Evolutionary conservation across 2,113 vertebrate genomes (phyloP).

Genomic region (Sminthopsis crassicaudata): DNA sequence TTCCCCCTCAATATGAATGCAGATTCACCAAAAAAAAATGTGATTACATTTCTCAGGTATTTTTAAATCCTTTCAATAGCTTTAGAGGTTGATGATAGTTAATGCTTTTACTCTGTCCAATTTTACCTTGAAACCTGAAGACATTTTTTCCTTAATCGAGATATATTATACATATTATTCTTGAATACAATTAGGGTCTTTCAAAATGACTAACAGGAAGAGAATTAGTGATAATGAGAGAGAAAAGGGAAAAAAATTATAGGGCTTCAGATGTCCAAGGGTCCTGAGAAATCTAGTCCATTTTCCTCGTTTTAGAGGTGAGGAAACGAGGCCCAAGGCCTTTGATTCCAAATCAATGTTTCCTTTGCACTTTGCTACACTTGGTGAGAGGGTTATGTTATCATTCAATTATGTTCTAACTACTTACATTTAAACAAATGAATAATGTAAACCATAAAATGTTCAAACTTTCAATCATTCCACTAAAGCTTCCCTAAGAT

Average conservation of each 20-base stretch:
- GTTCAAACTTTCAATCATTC: not conserved
- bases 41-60: not conserved
- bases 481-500: not conserved
- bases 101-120: not conserved
- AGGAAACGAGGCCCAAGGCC: not conserved
- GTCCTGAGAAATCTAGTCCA: not conserved
- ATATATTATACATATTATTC: not conserved
- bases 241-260: not conserved
- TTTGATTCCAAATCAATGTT: not conserved
- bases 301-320: not conserved
- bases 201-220: not conserved
- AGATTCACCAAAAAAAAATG: not conserved
- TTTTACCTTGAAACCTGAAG: conserved; percentile 14
- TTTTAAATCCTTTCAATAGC: not conserved
- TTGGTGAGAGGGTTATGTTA: not conserved
- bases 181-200: conserved; percentile 6
- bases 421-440: not conserved
- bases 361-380: not conserved
- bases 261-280: not conserved
- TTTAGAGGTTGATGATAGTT: conserved; percentile 21
- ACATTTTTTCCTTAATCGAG: not conserved
- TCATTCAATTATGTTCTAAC: not conserved
- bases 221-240: not conserved
- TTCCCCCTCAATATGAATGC: not conserved
- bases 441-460: not conserved